Percentiles rank a stretch among this genome's conserved stretches.
These are phyloP conservation scores for Anguilla marmorata DNA, from an alignment of 2,797 vertebrate genomes.

Conservation along the genomic window DNA sequence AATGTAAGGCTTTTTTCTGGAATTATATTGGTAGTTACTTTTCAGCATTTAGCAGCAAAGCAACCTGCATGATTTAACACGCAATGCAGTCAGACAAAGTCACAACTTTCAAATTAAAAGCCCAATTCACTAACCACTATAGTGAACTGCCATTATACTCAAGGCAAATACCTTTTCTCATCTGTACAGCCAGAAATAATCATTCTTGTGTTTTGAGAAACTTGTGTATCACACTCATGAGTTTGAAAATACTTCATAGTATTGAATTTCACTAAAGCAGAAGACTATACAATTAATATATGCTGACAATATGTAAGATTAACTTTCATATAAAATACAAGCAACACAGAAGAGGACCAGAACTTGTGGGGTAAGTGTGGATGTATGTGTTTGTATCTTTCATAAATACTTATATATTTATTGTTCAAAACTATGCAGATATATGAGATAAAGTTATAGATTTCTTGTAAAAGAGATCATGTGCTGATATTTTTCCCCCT, in stretches of 20 bases:
- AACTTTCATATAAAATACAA: background rate
- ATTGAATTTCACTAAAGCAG: background rate
- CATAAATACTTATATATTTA: constrained; percentile 6
- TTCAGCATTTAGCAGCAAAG: too few species aligned
- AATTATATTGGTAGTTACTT: too few species aligned
- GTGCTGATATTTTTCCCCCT: background rate
- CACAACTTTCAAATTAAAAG: too few species aligned
- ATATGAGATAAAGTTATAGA: background rate
- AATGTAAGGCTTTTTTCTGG: too few species aligned
- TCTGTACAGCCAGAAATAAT: background rate
- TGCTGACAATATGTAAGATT: background rate
- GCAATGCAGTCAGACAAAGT: too few species aligned
- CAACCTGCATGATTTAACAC: too few species aligned
- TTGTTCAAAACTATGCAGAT: background rate
- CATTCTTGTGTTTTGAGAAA: background rate
- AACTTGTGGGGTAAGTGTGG: background rate
- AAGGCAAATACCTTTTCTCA: background rate
- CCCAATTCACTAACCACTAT: too few species aligned
- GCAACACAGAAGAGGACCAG: background rate
- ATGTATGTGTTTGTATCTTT: background rate
- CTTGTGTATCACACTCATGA: background rate
- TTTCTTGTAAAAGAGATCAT: background rate
- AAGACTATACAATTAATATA: background rate
- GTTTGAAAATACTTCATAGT: background rate
- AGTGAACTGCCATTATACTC: too few species aligned